A percentile compares a stretch with the other conserved stretches of the same genome.
phyloP scores from a whole-genome alignment of 2,113 vertebrate genomes.

The Willisornis vidua region DNA sequence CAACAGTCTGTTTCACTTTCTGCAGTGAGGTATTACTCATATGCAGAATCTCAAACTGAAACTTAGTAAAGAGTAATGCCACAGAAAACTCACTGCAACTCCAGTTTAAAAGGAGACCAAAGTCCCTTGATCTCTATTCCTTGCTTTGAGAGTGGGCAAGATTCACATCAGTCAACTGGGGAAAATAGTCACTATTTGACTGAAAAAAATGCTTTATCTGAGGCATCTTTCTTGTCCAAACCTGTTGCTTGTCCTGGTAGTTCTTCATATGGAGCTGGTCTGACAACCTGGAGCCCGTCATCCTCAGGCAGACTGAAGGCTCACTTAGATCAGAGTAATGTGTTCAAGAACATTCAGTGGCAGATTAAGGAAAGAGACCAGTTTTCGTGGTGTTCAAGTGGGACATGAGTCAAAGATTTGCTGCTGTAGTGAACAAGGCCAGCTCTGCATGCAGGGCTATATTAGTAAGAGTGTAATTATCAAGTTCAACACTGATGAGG shows the following conservation, averaged over 20 bases:
- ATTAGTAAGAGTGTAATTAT: background rate
- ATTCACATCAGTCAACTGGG: background rate
- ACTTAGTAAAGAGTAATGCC: background rate
- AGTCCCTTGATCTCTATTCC: background rate
- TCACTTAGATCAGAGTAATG: background rate
- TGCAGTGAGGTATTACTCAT: background rate
- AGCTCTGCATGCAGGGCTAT: background rate
- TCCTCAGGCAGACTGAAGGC: background rate
- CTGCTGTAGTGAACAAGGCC: background rate
- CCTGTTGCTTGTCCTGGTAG: background rate
- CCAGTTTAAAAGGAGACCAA: background rate
- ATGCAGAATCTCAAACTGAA: background rate
- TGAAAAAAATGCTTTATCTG: background rate
- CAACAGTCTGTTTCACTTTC: background rate
- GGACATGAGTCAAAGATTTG: background rate
- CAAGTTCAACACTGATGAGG: background rate
- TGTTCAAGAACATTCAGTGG: background rate
- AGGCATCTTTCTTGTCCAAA: background rate
- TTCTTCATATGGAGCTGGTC: background rate
- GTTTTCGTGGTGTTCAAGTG: background rate
- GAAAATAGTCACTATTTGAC: background rate
- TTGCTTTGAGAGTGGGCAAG: background rate
- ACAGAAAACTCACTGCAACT: background rate
- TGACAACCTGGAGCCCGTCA: background rate
- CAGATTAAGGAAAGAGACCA: background rate